Percentiles rank a stretch among this genome's conserved stretches.
These are phyloP conservation scores for Procambarus virginalis DNA, from an alignment of 1,140 invertebrate genomes.

Conservation along the genomic window DNA sequence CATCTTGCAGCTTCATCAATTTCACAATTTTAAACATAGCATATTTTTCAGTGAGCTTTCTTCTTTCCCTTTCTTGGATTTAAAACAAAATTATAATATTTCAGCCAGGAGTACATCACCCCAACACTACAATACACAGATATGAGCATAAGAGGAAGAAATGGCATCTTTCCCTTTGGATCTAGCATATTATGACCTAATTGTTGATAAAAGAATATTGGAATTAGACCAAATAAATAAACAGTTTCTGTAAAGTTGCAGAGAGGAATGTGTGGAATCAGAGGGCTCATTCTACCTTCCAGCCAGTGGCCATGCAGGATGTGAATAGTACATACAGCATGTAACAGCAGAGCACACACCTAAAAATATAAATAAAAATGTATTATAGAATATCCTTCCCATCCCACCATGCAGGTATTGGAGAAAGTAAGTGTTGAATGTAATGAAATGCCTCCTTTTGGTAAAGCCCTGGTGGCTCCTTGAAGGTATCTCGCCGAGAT, in stretches of 20 bases:
- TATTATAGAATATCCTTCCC: no score
- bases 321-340: conserved; percentile 19
- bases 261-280: conserved; percentile 15
- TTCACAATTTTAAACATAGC: neutral
- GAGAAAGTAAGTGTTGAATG: no score
- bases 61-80: conserved; percentile 22
- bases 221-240: conserved; percentile 51
- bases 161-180: conserved; percentile 53
- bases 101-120: conserved; percentile 48
- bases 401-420: no score
- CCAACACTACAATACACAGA: conserved; percentile 68
- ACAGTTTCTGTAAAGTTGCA: conserved; percentile 22
- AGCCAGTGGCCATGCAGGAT: conserved; percentile 39
- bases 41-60: conserved; percentile 9
- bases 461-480: no score
- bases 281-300: neutral
- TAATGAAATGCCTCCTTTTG: no score
- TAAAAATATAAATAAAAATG: conserved; percentile 2
- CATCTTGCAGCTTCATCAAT: no score
- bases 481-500: no score
- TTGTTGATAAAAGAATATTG: conserved; percentile 43
- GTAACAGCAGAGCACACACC: conserved; percentile 52
- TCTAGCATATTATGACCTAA: conserved; percentile 32
- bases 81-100: conserved; percentile 13
- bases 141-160: conserved; percentile 68